Evolutionary conservation across 1,140 invertebrate genomes (phyloP), one percentile per base, ranked within the genome.

Genomic region (Stegodyphus mimosarum): DNA sequence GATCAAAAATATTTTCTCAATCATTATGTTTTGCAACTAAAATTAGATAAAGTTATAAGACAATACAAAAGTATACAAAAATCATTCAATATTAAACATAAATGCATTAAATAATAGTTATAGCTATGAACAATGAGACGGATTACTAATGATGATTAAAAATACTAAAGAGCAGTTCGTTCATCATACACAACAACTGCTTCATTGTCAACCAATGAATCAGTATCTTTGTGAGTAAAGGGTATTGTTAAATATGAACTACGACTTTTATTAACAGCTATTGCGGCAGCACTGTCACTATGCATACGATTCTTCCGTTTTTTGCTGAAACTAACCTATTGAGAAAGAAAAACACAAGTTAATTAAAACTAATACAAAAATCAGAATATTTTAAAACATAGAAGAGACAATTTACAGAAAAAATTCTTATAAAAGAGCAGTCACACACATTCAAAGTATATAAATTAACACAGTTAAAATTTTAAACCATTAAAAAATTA

Each of bases 131-230:
- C 64, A 33, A 48, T 76, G 74, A 48, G 74, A 76, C 77, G 77
- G 74, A 76, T 64, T 74, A 71, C 7, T 49, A 72, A 64, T 33
- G 11, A 13, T 69, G 50, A 33, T 15, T n/a, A 60, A 33, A 60
- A 48, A 66, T 73, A 17, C 64, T 85, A 93, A 73, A 95, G 91
- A 60, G 93, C 93, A 55, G 94, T 95, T 69, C 94, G 90, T 91
- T 95, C 94, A 89, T 95, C 93, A 88, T 94, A 94, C 10, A 95
- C 93, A 74, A 95, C 93, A 77, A 94, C 93, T 49, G 94, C 94
- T 90, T 94, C 94, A 84, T 94, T 93, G 88, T 94, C 92, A 7
- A 93, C 92, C 67, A 93, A 88, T 15, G 91, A 92, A 88, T 92
- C 92, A 50, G 92, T 93, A 85, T 92, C 92, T 87, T 91, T 88